phyloP scores from a whole-genome alignment of 2,797 vertebrate species.

The Sorex maritimensis region DNA sequence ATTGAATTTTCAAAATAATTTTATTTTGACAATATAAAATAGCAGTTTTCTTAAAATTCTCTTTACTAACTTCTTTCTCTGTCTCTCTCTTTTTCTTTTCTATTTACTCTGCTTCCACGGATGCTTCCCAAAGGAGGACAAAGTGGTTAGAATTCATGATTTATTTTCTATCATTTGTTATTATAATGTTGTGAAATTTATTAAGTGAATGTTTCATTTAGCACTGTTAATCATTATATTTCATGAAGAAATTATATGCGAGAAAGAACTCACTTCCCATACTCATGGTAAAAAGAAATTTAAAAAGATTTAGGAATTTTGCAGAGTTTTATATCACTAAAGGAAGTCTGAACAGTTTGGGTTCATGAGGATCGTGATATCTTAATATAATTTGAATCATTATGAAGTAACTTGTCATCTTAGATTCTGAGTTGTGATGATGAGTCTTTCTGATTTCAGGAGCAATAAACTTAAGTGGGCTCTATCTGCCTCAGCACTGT shows the following conservation, averaged over 20 bases:
- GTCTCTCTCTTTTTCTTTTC: conserved; percentile 90
- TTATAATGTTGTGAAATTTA: conserved; percentile 86
- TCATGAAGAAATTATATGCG: conserved; percentile 67
- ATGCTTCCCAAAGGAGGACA: conserved; percentile 99
- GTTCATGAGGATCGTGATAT: conserved; percentile 17
- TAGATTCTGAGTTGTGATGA: conserved; percentile 37
- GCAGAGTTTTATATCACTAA: conserved; percentile 64
- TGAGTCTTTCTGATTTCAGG: conserved; percentile 14
- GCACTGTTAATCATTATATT: conserved; percentile 68
- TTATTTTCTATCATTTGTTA: conserved; percentile 90
- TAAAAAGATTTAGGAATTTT: conserved; percentile 43
- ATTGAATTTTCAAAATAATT: conserved; percentile 61
- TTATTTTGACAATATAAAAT: conserved; percentile 81
- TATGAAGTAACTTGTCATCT: conserved; percentile 44
- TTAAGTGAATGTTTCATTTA: conserved; percentile 82
- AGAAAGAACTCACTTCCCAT: conserved; percentile 52
- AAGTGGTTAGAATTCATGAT: conserved; percentile 99
- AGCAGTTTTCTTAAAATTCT: conserved; percentile 84
- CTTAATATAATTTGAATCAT: conserved; percentile 53
- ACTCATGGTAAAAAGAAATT: conserved; percentile 58
- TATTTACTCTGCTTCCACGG: conserved; percentile 96
- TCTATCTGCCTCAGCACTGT: not conserved
- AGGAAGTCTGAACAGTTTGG: conserved; percentile 34
- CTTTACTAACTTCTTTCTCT: conserved; percentile 89
- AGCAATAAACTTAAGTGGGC: not conserved